Evolutionary conservation across 2,797 vertebrate genomes (phyloP).

Genomic region (Esox lucius): DNA sequence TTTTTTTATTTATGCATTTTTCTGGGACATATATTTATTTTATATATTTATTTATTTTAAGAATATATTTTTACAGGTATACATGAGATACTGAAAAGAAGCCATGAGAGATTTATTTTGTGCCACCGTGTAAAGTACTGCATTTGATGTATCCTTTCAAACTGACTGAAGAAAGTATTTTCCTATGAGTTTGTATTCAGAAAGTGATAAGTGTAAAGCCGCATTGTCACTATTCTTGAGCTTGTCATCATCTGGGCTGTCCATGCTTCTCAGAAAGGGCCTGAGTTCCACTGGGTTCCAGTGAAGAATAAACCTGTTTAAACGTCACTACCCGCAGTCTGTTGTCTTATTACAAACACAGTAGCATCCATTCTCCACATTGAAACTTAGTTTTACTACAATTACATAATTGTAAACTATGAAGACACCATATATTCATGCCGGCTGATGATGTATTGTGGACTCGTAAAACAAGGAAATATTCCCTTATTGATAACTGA

Average conservation of each 20-base stretch:
- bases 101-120: conserved; percentile 44
- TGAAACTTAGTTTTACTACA: not conserved
- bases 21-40: conserved; percentile 98
- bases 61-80: conserved; percentile 99
- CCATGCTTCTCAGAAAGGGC: conserved; percentile 25
- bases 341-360: conserved; percentile 22
- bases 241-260: not conserved
- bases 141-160: conserved; percentile 21
- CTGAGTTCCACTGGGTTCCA: conserved; percentile 37
- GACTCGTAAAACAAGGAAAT: not conserved
- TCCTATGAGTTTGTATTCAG: conserved; percentile 22
- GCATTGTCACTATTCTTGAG: not conserved
- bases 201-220: not conserved
- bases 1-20: conserved; percentile 94
- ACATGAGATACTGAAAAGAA: conserved; percentile 73
- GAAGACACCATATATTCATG: no score
- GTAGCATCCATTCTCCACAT: not conserved
- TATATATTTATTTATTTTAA: conserved; percentile 99
- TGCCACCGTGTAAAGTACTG: conserved; percentile 25
- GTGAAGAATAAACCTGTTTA: conserved; percentile 45
- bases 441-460: no score
- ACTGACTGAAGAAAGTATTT: conserved; percentile 43
- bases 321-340: conserved; percentile 35
- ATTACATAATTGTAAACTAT: no score
- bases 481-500: not conserved